These are phyloP conservation scores for Hippoglossus stenolepis DNA, from an alignment of 2,113 vertebrate species.

Conservation along the genomic window DNA sequence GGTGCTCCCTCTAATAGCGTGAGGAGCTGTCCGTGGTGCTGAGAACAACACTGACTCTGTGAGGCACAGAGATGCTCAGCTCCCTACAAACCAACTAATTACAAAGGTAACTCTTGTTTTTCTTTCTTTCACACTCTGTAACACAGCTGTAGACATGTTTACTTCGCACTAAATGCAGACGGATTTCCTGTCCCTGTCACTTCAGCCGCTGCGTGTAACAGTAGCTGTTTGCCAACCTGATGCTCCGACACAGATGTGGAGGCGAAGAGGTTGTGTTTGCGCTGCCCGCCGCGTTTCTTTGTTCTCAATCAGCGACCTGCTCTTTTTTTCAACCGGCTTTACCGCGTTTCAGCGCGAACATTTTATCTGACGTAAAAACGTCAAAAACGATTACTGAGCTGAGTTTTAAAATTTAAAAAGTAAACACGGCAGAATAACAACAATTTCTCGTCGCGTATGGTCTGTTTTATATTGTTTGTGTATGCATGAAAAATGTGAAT, in stretches of 20 bases:
- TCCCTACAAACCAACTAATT: constrained; percentile 52
- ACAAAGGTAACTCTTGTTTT: constrained; percentile 78
- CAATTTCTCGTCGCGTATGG: not conserved
- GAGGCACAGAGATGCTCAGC: no score
- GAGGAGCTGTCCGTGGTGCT: constrained; percentile 87
- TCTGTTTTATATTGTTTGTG: not conserved
- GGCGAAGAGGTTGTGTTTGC: no score
- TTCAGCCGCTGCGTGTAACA: not conserved
- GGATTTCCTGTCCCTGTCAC: not conserved
- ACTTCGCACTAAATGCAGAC: no score
- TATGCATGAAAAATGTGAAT: no score
- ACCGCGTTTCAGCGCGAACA: not conserved
- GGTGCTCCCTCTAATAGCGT: constrained; percentile 73
- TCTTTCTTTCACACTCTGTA: no score
- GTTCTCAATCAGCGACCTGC: constrained; percentile 22
- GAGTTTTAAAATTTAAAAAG: not conserved
- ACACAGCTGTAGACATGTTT: no score
- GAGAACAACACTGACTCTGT: constrained; percentile 10
- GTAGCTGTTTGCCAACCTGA: constrained; percentile 78
- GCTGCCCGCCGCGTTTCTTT: constrained; percentile 40
- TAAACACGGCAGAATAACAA: not conserved
- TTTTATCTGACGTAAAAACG: not conserved
- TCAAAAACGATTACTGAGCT: no score
- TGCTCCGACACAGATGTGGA: constrained; percentile 67
- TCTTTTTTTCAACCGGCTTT: no score